Evolutionary conservation across 2,797 vertebrate species (phyloP).

Genomic region (Spinibarbus caldwelli): DNA sequence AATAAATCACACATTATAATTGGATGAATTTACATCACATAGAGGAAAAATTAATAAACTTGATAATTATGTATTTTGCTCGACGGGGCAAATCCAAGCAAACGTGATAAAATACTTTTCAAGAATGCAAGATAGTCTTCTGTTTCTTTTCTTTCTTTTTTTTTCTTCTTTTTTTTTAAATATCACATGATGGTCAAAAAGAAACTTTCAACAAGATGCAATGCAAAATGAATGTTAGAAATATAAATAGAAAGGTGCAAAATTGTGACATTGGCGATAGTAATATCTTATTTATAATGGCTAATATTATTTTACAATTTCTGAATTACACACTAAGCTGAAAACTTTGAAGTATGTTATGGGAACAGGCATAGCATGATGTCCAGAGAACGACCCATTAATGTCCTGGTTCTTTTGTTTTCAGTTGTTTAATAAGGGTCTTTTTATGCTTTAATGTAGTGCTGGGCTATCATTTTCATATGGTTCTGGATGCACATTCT

Average conservation of each 20-base stretch:
- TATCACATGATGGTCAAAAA: background rate
- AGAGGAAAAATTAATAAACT: background rate
- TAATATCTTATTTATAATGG: background rate
- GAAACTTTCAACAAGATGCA: background rate
- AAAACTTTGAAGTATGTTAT: background rate
- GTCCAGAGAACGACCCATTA: background rate
- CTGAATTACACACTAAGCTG: background rate
- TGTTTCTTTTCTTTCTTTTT: background rate
- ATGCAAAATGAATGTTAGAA: background rate
- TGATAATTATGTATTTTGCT: background rate
- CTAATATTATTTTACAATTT: background rate
- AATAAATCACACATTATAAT: constrained; percentile 7
- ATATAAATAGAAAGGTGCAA: background rate
- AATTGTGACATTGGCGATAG: background rate
- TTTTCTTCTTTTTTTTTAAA: background rate
- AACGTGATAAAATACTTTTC: background rate
- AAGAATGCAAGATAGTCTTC: background rate
- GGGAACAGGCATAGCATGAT: background rate
- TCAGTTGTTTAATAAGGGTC: background rate
- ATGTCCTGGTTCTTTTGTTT: background rate
- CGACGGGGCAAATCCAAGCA: background rate
- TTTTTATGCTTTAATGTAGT: background rate
- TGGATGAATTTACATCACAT: background rate
- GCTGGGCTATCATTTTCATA: background rate
- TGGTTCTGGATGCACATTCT: background rate